Base-by-base conservation (phyloP, 2,888 invertebrate species). In the Lampropteryx suffumata region DNA sequence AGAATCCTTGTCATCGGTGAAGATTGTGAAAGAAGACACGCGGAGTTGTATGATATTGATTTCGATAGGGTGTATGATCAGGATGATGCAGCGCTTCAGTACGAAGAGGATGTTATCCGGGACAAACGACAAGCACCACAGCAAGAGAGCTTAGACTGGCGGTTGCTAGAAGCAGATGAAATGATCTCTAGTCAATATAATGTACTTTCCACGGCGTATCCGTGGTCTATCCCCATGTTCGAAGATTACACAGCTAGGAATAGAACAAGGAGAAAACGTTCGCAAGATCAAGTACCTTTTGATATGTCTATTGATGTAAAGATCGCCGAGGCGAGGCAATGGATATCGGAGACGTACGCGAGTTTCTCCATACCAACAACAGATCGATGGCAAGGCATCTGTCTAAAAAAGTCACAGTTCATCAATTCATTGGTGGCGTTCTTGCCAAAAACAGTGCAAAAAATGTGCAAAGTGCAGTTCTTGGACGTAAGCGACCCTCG, bases 311-410 rank as follows among this genome's bases (percentile, higher is more conserved):
- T 94, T 65, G 93, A 94, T 73, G 87, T 92, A 9, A 92, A 93
- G 75, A 92, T 95, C 57, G 91, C 94, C 7, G 95, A 95, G 67
- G 96, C 96, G 9, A 95, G 94, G 70, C 95, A 95, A 73, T 96
- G 96, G 96, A 94, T 95, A 71, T 94, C 96, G 10, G 96, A 96
- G 79, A 96, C 96, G 0, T 94, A 95, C 63, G 96, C 96, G 4
- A 96, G 96, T 27, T 96, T 95, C 75, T 94, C 96, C n/a, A 95
- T 96, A 82, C 96, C 96, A 48, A 95, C 95, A 24, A 93, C 94
- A 21, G 94, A 94, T 74, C 93, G 93, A 69, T 96, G 95, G 94
- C 93, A 94, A 66, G 94, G 95, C 67, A 95, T 97, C 53, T 97
- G 97, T 70, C 80, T 97, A 57, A 92, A 94, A 62, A 92, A 93